Percentiles rank a stretch among this genome's conserved stretches.
Evolutionary conservation across 1,140 invertebrate genomes (phyloP).

Genomic region (Atta texana): DNA sequence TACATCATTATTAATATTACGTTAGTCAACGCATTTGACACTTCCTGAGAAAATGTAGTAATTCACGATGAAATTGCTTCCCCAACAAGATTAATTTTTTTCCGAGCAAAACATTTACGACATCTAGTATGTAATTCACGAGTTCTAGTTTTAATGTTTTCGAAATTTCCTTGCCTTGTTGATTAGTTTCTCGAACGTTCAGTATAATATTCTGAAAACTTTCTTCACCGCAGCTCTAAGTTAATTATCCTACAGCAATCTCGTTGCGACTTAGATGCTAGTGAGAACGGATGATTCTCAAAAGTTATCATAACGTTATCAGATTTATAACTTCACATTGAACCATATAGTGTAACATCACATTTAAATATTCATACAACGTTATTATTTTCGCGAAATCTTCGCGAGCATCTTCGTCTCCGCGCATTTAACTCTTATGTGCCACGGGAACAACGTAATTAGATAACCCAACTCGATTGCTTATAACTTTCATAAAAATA

Average conservation of each 20-base stretch:
- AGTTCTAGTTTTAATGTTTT: conserved; percentile 31
- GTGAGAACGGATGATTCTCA: conserved; percentile 16
- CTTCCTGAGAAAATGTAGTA: not conserved
- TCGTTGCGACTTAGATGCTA: conserved; percentile 33
- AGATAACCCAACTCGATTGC: too few species aligned
- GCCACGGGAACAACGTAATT: too few species aligned
- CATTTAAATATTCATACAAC: conserved; percentile 2
- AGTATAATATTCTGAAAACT: conserved; percentile 11
- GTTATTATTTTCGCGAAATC: not conserved
- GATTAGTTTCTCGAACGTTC: conserved; percentile 13
- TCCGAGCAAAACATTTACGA: conserved; percentile 4
- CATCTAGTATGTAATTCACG: not conserved
- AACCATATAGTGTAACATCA: not conserved
- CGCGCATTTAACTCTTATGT: not conserved
- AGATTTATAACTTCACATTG: not conserved
- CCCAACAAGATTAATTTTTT: conserved; percentile 19
- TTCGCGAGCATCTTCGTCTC: not conserved
- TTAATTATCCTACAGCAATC: conserved; percentile 48
- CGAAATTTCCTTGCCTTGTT: conserved; percentile 27
- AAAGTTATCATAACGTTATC: conserved; percentile 25
- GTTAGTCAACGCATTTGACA: not conserved
- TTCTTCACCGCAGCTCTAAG: not conserved
- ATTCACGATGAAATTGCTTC: conserved; percentile 6
- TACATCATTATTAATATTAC: not conserved
- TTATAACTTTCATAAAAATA: too few species aligned